Evolutionary conservation across 2,888 invertebrate genomes (phyloP), one percentile per base, ranked within the genome.

Genomic region (Folsomia manolachei): DNA sequence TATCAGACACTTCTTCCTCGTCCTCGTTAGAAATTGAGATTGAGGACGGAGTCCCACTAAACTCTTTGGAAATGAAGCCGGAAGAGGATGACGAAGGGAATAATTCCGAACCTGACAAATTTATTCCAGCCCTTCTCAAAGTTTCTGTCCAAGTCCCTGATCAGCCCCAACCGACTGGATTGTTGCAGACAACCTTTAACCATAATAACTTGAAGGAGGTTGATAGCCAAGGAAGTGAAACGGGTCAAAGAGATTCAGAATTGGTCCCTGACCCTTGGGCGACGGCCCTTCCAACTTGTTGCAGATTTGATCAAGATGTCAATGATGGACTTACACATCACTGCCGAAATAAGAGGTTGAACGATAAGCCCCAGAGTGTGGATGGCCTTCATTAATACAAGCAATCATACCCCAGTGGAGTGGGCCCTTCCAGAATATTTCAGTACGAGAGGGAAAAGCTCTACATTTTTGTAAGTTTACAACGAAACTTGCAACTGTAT

Each of bases 261-360:
- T 7, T 9, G 4, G 19, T 9, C 26, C 14, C 26, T 27, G 11
- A 9, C 64, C 2, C 19, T 11, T 19, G 21, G 19, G 1, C 14
- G 24, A 23, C 4, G 21, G 2, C 24, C 21, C 64, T 25, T 19
- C 76, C 74, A 19, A 66, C 70, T 24, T 76, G 76, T 27, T 76
- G 76, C 26, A 64, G 71, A 25, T 73, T 76, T 26, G 70, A 68
- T 7, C 27, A 64, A n/a, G 66, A 72, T 71, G 72, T 76, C 1
- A 74, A 76, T 27, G 76, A 76, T 61, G 76, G 72, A 9, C 51
- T 63, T 27, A 74, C 76, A 0, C 72, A 76, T 60, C 76, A 76
- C 27, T 76, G 76, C 64, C 67, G 72, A 53, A 74, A 74, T 60
- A 67, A 71, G 1, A 71, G 71, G 69, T 56, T 71, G 1, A 63